phyloP scores from a whole-genome alignment of 2,797 vertebrate genomes.

The Catharus ustulatus region DNA sequence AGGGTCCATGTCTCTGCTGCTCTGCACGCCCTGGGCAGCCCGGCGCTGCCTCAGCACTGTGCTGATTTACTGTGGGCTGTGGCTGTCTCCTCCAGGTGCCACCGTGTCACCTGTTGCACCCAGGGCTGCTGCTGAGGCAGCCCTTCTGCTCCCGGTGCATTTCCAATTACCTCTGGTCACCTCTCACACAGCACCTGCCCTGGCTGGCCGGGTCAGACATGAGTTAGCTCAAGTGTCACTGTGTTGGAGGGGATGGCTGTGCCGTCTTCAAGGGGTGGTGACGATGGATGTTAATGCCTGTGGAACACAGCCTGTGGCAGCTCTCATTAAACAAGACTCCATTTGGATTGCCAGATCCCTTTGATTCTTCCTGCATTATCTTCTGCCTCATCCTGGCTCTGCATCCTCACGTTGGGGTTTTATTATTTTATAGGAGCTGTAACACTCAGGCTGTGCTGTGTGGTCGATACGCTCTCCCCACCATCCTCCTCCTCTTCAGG shows the following conservation, averaged over 20 bases:
- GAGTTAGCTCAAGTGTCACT: not conserved
- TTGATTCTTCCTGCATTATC: not conserved
- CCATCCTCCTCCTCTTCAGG: not conserved
- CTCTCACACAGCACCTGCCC: not conserved
- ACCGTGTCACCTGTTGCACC: not conserved
- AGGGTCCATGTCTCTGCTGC: not conserved
- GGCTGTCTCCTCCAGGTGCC: rapidly evolving
- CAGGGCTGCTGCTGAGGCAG: not conserved
- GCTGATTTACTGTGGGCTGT: rapidly evolving
- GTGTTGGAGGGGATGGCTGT: not conserved
- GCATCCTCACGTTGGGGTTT: not conserved
- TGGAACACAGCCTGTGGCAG: not conserved
- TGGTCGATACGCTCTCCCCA: rapidly evolving
- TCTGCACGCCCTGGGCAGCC: rapidly evolving
- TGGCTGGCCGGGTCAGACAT: not conserved
- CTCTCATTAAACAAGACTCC: not conserved
- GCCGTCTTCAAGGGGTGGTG: rapidly evolving
- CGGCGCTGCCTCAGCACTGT: rapidly evolving
- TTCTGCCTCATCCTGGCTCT: not conserved
- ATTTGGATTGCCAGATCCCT: not conserved
- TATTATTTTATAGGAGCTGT: conserved; percentile 49
- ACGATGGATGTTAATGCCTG: not conserved
- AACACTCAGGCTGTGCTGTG: rapidly evolving
- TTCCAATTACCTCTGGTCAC: not conserved
- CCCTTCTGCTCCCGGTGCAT: not conserved